Percentiles rank a stretch among this genome's conserved stretches.
Evolutionary conservation across 2,888 invertebrate species (phyloP).

Genomic region (Heliconius charithonia): DNA sequence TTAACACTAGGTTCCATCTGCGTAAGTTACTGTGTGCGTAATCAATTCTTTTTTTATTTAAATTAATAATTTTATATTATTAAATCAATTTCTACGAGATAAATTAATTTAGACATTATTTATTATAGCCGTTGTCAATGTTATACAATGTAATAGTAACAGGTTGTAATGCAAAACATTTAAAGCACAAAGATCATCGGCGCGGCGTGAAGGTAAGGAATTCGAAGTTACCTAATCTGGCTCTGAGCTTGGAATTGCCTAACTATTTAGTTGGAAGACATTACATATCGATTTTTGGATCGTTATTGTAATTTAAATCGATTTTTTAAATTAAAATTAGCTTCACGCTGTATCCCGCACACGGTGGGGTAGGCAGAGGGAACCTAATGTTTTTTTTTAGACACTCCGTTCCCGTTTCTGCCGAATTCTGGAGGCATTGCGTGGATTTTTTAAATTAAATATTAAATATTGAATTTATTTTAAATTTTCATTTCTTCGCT

Average conservation of each 20-base stretch:
- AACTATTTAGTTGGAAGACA: slow-evolving; percentile 34
- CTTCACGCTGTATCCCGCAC: no score
- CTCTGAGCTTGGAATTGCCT: slow-evolving; percentile 55
- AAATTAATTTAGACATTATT: neutral
- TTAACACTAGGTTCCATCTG: no score
- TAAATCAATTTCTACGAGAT: no score
- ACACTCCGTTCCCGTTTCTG: no score
- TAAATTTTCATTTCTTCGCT: no score
- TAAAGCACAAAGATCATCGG: slow-evolving; percentile 42
- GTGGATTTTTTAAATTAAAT: neutral
- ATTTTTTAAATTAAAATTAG: neutral
- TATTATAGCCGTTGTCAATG: slow-evolving; percentile 3
- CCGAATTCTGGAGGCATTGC: no score
- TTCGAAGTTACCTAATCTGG: slow-evolving; percentile 75
- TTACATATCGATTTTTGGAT: slow-evolving; percentile 17
- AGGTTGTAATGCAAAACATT: slow-evolving; percentile 24
- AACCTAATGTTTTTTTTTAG: no score
- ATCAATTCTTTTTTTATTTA: no score
- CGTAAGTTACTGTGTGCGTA: no score
- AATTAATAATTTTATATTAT: no score
- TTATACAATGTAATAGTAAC: slow-evolving; percentile 17
- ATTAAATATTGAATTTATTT: no score
- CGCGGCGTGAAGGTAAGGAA: slow-evolving; percentile 56
- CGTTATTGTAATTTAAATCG: neutral
- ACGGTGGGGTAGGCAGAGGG: no score